phyloP scores from a whole-genome alignment of 2,888 invertebrate genomes.

The Linyphia triangularis region DNA sequence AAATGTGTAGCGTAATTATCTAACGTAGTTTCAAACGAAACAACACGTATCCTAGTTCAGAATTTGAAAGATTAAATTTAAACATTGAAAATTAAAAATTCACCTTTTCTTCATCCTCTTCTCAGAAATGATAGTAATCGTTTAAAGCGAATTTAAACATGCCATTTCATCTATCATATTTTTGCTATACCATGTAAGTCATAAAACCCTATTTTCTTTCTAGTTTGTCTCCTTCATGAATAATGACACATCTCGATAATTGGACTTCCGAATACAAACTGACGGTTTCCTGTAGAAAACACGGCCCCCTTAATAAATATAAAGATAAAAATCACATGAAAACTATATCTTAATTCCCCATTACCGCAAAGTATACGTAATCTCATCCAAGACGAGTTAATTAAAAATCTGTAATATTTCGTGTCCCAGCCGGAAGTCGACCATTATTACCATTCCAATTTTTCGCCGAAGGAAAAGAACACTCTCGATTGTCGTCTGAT shows the following conservation, averaged over 20 bases:
- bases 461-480: background rate
- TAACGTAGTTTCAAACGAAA: too few relatives aligned
- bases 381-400: constrained; percentile 30
- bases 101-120: too few relatives aligned
- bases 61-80: too few relatives aligned
- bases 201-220: background rate
- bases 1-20: too few relatives aligned
- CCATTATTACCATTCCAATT: constrained; percentile 53
- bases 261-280: background rate
- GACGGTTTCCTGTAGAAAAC: background rate
- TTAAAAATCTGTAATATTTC: constrained; percentile 35
- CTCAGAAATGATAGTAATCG: too few relatives aligned
- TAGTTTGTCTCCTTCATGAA: background rate
- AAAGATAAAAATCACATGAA: background rate
- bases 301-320: background rate
- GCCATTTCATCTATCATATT: too few relatives aligned
- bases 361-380: constrained; percentile 21
- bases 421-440: constrained; percentile 17
- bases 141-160: too few relatives aligned
- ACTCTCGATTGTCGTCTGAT: constrained; percentile 34
- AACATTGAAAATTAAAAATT: too few relatives aligned
- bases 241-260: background rate
- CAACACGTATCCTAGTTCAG: too few relatives aligned
- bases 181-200: too few relatives aligned
- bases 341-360: background rate